These are phyloP conservation scores for Diplosoma virens DNA, from an alignment of 23 tunicate species.

Conservation along the genomic window DNA sequence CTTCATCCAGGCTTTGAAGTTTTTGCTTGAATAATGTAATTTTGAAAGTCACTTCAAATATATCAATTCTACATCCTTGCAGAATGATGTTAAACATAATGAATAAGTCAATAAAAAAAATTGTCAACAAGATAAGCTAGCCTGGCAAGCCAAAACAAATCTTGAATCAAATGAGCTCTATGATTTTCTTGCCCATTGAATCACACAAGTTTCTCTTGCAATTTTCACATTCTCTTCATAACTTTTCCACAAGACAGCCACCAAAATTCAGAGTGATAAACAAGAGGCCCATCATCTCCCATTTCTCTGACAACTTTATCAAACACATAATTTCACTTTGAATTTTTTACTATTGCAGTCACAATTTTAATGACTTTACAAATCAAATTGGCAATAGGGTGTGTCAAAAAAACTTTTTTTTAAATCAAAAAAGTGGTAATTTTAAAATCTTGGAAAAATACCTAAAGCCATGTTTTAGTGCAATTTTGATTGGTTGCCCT, in stretches of 20 bases:
- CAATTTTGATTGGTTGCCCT: too few species aligned
- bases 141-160: slow-evolving; percentile 65
- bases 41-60: too few species aligned
- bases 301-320: slow-evolving; percentile 68
- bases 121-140: slow-evolving; percentile 63
- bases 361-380: slow-evolving; percentile 60
- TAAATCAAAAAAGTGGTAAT: too few species aligned
- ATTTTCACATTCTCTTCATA: slow-evolving; percentile 52
- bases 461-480: too few species aligned
- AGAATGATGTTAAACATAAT: slow-evolving; percentile 49
- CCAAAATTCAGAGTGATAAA: slow-evolving; percentile 63
- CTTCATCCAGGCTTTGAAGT: too few species aligned
- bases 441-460: too few species aligned
- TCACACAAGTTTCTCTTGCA: slow-evolving; percentile 52
- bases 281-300: slow-evolving; percentile 63
- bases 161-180: slow-evolving; percentile 55
- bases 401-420: too few species aligned
- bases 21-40: too few species aligned
- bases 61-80: too few species aligned
- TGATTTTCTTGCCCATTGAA: too few species aligned
- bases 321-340: slow-evolving; percentile 56
- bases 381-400: slow-evolving; percentile 44
- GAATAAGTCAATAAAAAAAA: too few species aligned
- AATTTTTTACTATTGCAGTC: slow-evolving; percentile 32
- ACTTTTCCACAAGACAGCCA: slow-evolving; percentile 63